A percentile compares a stretch with the other conserved stretches of the same genome.
phyloP scores from a whole-genome alignment of 2,888 invertebrate species.

The Apoda limacodes region DNA sequence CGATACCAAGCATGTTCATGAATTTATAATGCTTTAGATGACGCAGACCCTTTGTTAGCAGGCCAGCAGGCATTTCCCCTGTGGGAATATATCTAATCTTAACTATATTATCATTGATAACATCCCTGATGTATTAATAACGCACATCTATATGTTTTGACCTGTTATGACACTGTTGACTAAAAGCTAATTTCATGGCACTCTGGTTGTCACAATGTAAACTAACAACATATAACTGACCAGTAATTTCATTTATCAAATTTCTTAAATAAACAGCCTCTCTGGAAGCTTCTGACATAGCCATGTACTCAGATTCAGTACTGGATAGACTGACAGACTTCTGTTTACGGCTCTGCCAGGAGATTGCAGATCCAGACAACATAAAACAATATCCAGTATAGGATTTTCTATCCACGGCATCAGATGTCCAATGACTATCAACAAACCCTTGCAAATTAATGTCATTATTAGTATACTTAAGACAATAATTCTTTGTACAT shows the following conservation, averaged over 20 bases:
- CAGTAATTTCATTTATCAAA: constrained; percentile 11
- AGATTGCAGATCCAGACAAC: constrained; percentile 10
- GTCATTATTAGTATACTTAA: constrained; percentile 8
- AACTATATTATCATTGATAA: constrained; percentile 7
- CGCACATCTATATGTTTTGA: constrained; percentile 10
- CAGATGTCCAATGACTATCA: constrained; percentile 13
- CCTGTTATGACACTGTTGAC: constrained; percentile 9
- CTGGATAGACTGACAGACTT: constrained; percentile 9
- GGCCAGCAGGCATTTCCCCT: constrained; percentile 12
- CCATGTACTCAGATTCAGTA: constrained; percentile 13
- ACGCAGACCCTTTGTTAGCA: constrained; percentile 11
- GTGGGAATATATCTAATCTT: constrained; percentile 6
- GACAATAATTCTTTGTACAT: constrained; percentile 10
- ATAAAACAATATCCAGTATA: constrained; percentile 14
- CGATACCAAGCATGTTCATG: constrained; percentile 1
- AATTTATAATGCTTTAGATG: constrained; percentile 12
- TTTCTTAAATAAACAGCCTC: constrained; percentile 11
- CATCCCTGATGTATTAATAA: constrained; percentile 9
- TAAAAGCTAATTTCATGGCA: constrained; percentile 12
- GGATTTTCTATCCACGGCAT: constrained; percentile 9
- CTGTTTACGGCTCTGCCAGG: constrained; percentile 13
- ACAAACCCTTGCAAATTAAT: constrained; percentile 8
- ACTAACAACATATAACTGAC: constrained; percentile 6
- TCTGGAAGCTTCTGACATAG: constrained; percentile 11
- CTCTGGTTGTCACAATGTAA: constrained; percentile 14